Evolutionary conservation across 2,888 invertebrate genomes (phyloP).

Genomic region (Timandra comae): DNA sequence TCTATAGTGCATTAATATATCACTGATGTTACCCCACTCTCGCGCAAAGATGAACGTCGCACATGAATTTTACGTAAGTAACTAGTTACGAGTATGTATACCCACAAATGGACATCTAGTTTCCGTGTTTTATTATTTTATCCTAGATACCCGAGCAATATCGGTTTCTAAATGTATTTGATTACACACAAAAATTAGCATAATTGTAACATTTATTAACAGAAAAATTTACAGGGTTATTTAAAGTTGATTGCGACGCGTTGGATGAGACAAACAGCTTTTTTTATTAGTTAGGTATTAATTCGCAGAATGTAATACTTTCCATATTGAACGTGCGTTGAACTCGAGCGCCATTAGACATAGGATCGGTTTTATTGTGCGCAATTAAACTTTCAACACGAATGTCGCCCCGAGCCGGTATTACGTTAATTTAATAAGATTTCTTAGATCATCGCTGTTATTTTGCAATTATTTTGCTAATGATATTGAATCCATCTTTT

Average conservation of each 20-base stretch:
- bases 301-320: constrained; percentile 17
- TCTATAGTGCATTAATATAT: too few species aligned
- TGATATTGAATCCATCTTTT: too few species aligned
- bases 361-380: constrained; percentile 14
- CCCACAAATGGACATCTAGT: constrained; percentile 33
- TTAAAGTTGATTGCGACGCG: constrained; percentile 10
- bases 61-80: constrained; percentile 40
- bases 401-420: background rate
- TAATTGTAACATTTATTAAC: constrained; percentile 27
- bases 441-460: too few species aligned
- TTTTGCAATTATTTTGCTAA: too few species aligned
- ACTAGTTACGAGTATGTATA: constrained; percentile 17
- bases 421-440: background rate
- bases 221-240: constrained; percentile 18
- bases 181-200: constrained; percentile 27
- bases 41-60: too few species aligned
- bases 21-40: too few species aligned
- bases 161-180: constrained; percentile 40
- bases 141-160: constrained; percentile 46
- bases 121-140: constrained; percentile 49
- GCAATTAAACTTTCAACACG: constrained; percentile 13
- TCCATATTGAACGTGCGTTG: constrained; percentile 21
- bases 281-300: constrained; percentile 13
- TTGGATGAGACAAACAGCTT: constrained; percentile 10
- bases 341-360: constrained; percentile 15